Conservation (phyloP, 1,140 invertebrate genomes). For the Triops longicaudatus region DNA sequence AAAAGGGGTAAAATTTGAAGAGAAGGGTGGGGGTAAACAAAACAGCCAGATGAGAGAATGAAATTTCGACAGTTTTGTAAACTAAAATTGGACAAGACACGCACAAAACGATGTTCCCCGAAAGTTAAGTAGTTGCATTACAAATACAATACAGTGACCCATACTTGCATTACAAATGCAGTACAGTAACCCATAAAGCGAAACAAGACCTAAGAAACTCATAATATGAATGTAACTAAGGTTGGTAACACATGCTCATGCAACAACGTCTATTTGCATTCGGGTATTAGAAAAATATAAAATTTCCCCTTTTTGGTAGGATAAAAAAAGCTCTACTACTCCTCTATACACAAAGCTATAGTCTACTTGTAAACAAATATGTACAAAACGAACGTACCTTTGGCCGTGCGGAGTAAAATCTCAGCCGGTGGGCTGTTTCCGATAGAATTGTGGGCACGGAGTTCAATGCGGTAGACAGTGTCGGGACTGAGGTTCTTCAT, state of each 20-base stretch:
- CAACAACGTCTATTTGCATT: not conserved
- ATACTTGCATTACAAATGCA: too few species aligned
- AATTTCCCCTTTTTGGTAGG: too few species aligned
- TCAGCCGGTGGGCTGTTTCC: slow-evolving; percentile 64
- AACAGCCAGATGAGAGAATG: not conserved
- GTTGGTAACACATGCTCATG: not conserved
- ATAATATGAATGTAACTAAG: too few species aligned
- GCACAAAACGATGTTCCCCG: too few species aligned
- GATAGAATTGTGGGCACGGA: slow-evolving; percentile 73
- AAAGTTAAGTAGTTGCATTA: too few species aligned
- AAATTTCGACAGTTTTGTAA: not conserved
- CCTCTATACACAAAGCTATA: not conserved
- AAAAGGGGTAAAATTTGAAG: not conserved
- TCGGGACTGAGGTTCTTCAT: slow-evolving; percentile 59
- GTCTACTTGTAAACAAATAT: not conserved
- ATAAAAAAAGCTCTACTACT: too few species aligned
- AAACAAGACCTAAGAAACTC: too few species aligned
- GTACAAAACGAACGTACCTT: slow-evolving; percentile 46
- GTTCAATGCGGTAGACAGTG: slow-evolving; percentile 68
- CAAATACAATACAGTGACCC: too few species aligned
- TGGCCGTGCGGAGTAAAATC: slow-evolving; percentile 68
- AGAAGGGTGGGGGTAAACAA: not conserved
- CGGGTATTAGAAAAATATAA: too few species aligned
- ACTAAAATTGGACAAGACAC: too few species aligned
- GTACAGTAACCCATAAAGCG: too few species aligned